Conservation (phyloP, 2,113 vertebrate species). For the Garra rufa region DNA sequence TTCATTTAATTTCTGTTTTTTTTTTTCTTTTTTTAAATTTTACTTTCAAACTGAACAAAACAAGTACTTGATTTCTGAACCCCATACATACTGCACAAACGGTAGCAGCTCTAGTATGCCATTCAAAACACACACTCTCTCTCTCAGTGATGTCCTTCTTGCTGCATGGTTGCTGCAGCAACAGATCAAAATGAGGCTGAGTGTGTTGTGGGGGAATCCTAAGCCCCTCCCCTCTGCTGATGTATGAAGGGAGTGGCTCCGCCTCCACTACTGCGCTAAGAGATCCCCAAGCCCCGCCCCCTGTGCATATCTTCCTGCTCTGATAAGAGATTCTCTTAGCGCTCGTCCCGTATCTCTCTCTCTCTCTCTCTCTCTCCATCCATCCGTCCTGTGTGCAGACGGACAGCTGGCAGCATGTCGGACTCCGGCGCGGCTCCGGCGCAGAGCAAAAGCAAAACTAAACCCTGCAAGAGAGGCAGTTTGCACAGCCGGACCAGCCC, state of each 20-base stretch:
- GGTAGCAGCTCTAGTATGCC: too few species aligned
- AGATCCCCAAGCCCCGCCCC: constrained; percentile 32
- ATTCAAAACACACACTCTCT: too few species aligned
- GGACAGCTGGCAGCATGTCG: neutral
- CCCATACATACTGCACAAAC: neutral
- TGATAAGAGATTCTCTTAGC: neutral
- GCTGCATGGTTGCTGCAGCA: constrained; percentile 29
- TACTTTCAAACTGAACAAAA: neutral
- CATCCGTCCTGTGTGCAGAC: constrained; percentile 11
- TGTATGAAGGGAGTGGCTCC: constrained; percentile 13
- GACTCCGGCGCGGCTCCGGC: neutral
- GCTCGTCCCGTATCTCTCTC: neutral
- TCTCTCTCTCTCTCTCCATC: neutral
- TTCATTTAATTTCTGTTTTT: too few species aligned
- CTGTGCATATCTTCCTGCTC: neutral
- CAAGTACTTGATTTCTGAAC: neutral
- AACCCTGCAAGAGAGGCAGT: constrained; percentile 11
- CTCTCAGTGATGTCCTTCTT: neutral
- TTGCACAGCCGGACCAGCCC: constrained; percentile 31
- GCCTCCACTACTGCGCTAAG: constrained; percentile 38
- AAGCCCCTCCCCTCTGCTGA: constrained; percentile 12
- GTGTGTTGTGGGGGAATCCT: constrained; percentile 26
- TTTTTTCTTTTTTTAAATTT: too few species aligned
- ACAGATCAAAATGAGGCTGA: constrained; percentile 10
- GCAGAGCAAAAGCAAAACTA: neutral